Conservation (phyloP, 2,888 invertebrate genomes). For the Notodonta ziczac region DNA sequence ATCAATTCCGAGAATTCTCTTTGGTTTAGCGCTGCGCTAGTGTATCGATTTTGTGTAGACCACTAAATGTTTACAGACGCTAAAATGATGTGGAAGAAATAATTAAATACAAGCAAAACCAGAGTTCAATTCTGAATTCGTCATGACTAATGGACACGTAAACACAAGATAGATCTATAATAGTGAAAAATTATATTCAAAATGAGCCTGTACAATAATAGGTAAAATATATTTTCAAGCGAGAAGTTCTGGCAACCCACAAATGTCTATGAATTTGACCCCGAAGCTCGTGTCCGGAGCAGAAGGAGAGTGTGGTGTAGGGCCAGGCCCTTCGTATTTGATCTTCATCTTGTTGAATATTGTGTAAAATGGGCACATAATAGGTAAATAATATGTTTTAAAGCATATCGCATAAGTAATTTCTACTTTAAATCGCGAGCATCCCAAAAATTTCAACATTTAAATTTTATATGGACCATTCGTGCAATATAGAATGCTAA, state of each 20-base stretch:
- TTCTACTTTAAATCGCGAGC: slow-evolving; percentile 25
- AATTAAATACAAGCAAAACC: slow-evolving; percentile 13
- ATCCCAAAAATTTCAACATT: slow-evolving; percentile 46
- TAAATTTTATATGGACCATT: slow-evolving; percentile 68
- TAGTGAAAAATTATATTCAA: slow-evolving; percentile 9
- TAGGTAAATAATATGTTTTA: slow-evolving; percentile 76
- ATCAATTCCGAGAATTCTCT: slow-evolving; percentile 52
- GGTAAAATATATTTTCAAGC: slow-evolving; percentile 23
- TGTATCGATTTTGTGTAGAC: slow-evolving; percentile 74
- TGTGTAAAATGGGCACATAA: slow-evolving; percentile 84
- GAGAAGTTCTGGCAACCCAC: slow-evolving; percentile 67
- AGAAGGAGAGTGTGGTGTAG: slow-evolving; percentile 80
- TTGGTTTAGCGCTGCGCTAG: slow-evolving; percentile 76
- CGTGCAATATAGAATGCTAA: slow-evolving; percentile 71
- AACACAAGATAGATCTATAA: neutral
- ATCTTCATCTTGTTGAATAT: slow-evolving; percentile 75
- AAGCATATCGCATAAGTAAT: slow-evolving; percentile 22
- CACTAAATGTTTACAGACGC: slow-evolving; percentile 61
- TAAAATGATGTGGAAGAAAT: slow-evolving; percentile 52
- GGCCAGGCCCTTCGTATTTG: slow-evolving; percentile 82
- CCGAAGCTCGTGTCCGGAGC: slow-evolving; percentile 83
- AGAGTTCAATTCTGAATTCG: slow-evolving; percentile 2
- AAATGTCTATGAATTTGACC: slow-evolving; percentile 84
- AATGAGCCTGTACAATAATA: slow-evolving; percentile 10
- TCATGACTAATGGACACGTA: slow-evolving; percentile 3